A percentile compares a stretch with the other conserved stretches of the same genome.
phyloP scores from a whole-genome alignment of 2,113 vertebrate genomes.

The Okapia johnstoni region DNA sequence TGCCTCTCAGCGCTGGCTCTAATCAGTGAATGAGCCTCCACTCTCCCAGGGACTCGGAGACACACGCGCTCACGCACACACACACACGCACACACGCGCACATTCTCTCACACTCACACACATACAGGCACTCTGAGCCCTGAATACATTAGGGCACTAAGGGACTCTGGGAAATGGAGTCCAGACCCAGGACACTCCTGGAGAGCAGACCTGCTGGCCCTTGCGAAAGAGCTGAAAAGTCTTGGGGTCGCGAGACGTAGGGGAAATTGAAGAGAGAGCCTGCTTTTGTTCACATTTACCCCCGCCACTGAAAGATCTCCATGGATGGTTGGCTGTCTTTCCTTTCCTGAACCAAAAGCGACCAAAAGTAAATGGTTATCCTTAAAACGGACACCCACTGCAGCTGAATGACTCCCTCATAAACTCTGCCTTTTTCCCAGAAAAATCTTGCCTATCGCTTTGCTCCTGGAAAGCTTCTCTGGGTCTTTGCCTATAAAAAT shows the following conservation, averaged over 20 bases:
- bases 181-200: constrained; percentile 70
- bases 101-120: constrained; percentile 76
- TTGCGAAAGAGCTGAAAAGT: not conserved
- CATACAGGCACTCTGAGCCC: constrained; percentile 80
- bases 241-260: not conserved
- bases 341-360: constrained; percentile 4
- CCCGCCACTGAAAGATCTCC: not conserved
- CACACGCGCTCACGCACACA: constrained; percentile 27
- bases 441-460: constrained; percentile 29
- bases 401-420: not conserved
- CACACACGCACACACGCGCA: constrained; percentile 41
- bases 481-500: constrained; percentile 6
- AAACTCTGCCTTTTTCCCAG: not conserved
- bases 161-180: constrained; percentile 90
- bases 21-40: constrained; percentile 91
- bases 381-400: not conserved
- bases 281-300: not conserved
- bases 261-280: not conserved
- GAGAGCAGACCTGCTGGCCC: constrained; percentile 48
- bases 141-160: constrained; percentile 88
- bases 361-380: constrained; percentile 6
- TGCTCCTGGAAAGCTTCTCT: not conserved
- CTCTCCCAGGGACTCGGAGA: constrained; percentile 82
- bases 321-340: not conserved
- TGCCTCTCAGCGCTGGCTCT: constrained; percentile 89